A percentile compares a stretch with the other conserved stretches of the same genome.
Evolutionary conservation across 1,140 invertebrate genomes (phyloP).

Genomic region (Macrobrachium nipponense): DNA sequence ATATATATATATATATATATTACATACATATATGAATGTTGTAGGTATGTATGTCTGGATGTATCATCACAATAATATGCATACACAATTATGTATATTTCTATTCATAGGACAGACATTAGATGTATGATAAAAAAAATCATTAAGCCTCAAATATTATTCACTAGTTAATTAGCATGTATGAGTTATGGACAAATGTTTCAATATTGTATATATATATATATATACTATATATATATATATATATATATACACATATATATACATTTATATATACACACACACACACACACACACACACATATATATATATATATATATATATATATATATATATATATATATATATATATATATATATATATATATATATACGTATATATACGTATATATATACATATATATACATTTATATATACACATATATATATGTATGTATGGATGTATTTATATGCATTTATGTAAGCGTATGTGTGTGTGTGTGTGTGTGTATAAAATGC

Average conservation of each 20-base stretch:
- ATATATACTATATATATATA: neutral
- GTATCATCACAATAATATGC: neutral
- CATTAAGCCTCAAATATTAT: too few species aligned
- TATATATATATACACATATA: neutral
- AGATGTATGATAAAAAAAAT: too few species aligned
- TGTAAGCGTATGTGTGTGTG: neutral
- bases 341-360: too few species aligned
- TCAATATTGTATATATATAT: neutral
- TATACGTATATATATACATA: neutral
- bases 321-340: conserved; percentile 14
- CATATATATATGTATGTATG: neutral
- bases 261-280: neutral
- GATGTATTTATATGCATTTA: neutral
- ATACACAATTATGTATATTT: neutral
- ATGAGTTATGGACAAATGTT: too few species aligned
- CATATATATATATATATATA: neutral
- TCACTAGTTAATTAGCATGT: too few species aligned
- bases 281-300: too few species aligned
- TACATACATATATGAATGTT: neutral
- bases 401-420: neutral
- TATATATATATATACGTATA: neutral
- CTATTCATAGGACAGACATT: too few species aligned
- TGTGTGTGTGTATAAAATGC: neutral
- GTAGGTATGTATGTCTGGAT: neutral
- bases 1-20: conserved; percentile 10